A percentile compares a stretch with the other conserved stretches of the same genome.
Evolutionary conservation across 1,140 invertebrate species (phyloP).

Genomic region (Ips nitidus): DNA sequence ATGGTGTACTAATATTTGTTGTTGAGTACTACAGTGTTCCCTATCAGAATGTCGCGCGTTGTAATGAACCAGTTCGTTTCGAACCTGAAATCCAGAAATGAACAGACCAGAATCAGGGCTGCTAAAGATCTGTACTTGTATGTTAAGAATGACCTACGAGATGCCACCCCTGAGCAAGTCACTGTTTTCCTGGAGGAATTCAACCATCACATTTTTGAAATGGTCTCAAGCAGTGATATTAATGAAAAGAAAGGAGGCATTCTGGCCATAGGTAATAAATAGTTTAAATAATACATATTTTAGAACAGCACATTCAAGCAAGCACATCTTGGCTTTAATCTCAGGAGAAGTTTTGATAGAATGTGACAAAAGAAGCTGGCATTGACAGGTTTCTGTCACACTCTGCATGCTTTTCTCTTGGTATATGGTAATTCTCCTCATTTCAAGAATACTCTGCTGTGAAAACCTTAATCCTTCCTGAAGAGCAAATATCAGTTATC

Average conservation of each 20-base stretch:
- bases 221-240: conserved; percentile 89
- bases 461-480: no score
- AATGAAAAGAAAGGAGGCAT: conserved; percentile 96
- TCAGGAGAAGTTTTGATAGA: no score
- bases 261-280: conserved; percentile 79
- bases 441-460: no score
- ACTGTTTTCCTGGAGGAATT: conserved; percentile 91
- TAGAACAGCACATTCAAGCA: no score
- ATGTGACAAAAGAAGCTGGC: no score
- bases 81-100: conserved; percentile 85
- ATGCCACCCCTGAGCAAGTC: conserved; percentile 89
- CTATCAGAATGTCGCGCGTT: conserved; percentile 57
- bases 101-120: conserved; percentile 80
- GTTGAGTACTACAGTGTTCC: no score
- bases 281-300: not conserved
- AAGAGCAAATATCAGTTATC: no score
- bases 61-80: conserved; percentile 78
- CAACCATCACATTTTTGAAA: conserved; percentile 93
- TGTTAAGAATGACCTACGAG: conserved; percentile 88
- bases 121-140: conserved; percentile 87
- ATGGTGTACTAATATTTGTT: no score
- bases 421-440: no score
- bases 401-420: no score
- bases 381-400: no score
- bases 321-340: no score